Evolutionary conservation across 2,113 vertebrate species (phyloP).

Genomic region (human): DNA sequence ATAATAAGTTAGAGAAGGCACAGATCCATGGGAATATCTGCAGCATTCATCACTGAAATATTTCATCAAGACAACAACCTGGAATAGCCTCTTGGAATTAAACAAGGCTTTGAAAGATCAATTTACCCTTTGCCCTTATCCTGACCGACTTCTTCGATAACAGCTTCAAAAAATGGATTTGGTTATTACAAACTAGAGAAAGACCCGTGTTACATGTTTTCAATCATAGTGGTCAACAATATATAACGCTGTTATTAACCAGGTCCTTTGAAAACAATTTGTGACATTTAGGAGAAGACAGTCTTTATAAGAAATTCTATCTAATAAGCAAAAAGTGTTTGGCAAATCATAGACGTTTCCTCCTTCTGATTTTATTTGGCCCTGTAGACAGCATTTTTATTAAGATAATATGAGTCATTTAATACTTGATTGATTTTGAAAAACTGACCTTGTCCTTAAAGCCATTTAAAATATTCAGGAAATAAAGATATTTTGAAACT

Average conservation of each 20-base stretch:
- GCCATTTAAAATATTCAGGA: conserved; percentile 39
- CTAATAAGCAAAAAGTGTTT: conserved; percentile 23
- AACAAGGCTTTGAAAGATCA: not conserved
- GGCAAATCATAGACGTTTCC: not conserved
- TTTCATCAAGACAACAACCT: not conserved
- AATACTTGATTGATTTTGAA: conserved; percentile 36
- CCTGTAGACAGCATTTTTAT: not conserved
- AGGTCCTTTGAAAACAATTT: not conserved
- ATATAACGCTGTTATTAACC: not conserved
- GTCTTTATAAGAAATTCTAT: not conserved
- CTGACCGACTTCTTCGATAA: not conserved
- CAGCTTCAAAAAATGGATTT: not conserved
- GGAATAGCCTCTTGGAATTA: not conserved
- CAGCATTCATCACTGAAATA: not conserved
- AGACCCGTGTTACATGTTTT: not conserved
- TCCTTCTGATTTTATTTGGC: conserved; percentile 31
- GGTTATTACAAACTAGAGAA: not conserved
- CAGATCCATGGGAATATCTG: not conserved
- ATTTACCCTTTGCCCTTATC: not conserved
- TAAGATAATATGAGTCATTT: conserved; percentile 43
- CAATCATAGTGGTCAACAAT: not conserved
- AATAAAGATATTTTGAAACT: conserved; percentile 44
- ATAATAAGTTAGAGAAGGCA: not conserved
- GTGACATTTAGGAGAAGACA: not conserved
- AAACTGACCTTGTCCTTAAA: conserved; percentile 45